Percentiles rank a stretch among this genome's conserved stretches.
Evolutionary conservation across 92 coral and sea anemone species (phyloP).

Genomic region (Desmophyllum pertusum): DNA sequence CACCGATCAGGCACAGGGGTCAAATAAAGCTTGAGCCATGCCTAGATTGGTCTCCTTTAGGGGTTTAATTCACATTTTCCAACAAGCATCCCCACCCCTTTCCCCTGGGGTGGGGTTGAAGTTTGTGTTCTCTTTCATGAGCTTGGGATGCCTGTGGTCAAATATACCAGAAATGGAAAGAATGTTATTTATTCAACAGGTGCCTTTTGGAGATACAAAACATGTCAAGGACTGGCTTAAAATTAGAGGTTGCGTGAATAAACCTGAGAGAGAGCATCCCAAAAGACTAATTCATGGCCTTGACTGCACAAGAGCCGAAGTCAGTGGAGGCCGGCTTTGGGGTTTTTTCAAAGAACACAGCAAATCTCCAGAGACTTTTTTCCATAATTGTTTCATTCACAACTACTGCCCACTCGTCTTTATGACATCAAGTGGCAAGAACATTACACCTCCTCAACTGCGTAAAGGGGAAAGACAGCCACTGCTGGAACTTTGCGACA

Average conservation of each 20-base stretch:
- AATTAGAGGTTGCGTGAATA: slow-evolving; percentile 66
- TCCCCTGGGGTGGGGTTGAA: too few relatives aligned
- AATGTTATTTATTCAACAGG: slow-evolving; percentile 35
- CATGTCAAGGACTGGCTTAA: slow-evolving; percentile 82
- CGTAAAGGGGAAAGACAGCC: slow-evolving; percentile 55
- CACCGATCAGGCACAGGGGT: too few relatives aligned
- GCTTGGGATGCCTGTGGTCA: too few relatives aligned
- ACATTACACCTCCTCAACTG: slow-evolving; percentile 77
- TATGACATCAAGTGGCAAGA: slow-evolving; percentile 76
- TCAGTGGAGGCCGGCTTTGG: slow-evolving; percentile 88
- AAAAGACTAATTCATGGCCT: slow-evolving; percentile 81
- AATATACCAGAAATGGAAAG: too few relatives aligned
- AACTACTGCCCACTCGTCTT: slow-evolving; percentile 88
- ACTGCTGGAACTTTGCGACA: slow-evolving; percentile 69
- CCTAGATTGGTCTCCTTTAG: too few relatives aligned
- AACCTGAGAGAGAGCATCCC: slow-evolving; percentile 79
- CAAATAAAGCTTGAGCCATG: too few relatives aligned
- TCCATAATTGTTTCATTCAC: slow-evolving; percentile 73
- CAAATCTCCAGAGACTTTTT: slow-evolving; percentile 70
- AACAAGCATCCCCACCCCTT: too few relatives aligned
- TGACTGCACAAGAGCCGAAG: slow-evolving; percentile 76
- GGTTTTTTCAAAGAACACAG: slow-evolving; percentile 76
- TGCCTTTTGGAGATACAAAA: slow-evolving; percentile 89
- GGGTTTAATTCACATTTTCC: too few relatives aligned
- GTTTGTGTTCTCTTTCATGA: too few relatives aligned